A percentile compares a stretch with the other conserved stretches of the same genome.
These are phyloP conservation scores for Myopa tessellatipennis DNA, from an alignment of 2,888 invertebrate genomes.

Conservation along the genomic window DNA sequence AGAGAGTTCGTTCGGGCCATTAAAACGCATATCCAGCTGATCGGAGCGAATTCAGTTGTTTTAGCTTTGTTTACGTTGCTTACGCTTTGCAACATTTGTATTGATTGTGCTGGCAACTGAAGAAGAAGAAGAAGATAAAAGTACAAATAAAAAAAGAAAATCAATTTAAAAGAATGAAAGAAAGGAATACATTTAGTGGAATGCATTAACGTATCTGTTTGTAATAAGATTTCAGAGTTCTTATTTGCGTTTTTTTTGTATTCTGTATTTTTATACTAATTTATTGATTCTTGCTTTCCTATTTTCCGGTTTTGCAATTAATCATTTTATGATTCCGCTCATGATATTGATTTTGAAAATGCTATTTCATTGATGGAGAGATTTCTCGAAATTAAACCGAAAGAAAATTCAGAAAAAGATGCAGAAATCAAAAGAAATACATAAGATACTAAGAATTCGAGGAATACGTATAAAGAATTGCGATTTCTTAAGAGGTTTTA, in stretches of 20 bases:
- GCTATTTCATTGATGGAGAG: background rate
- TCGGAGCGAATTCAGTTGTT: background rate
- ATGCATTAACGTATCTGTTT: background rate
- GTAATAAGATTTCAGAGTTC: background rate
- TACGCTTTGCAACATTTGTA: background rate
- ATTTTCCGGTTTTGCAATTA: background rate
- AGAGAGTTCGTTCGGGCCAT: conserved; percentile 12
- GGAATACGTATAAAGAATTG: too few relatives aligned
- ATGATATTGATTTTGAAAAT: conserved; percentile 22
- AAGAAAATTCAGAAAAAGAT: background rate
- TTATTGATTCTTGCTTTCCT: background rate
- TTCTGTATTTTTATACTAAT: background rate
- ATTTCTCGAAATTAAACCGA: background rate
- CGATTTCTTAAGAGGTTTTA: too few relatives aligned
- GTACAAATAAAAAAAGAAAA: too few relatives aligned
- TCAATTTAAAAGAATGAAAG: too few relatives aligned
- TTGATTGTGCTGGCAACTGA: background rate
- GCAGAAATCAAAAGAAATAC: too few relatives aligned
- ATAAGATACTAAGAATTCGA: too few relatives aligned
- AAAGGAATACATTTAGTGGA: background rate
- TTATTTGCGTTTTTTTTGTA: background rate
- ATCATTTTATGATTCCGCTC: background rate
- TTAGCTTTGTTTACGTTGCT: background rate
- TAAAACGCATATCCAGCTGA: conserved; percentile 14
- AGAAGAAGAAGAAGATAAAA: too few relatives aligned